phyloP scores from a whole-genome alignment of 2,113 vertebrate genomes.

The Podarcis cretensis region DNA sequence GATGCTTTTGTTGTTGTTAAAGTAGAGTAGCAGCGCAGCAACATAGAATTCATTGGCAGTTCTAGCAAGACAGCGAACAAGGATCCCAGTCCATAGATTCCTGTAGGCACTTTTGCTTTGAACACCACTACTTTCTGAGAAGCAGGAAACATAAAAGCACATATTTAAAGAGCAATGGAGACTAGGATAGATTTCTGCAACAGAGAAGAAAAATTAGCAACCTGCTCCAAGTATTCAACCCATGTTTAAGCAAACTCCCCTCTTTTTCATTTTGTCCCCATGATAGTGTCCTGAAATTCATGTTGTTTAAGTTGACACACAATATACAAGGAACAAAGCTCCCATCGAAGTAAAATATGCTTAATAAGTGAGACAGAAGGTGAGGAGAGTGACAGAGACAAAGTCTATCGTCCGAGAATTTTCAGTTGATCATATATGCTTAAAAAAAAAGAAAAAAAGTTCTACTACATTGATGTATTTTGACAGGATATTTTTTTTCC shows the following conservation, averaged over 20 bases:
- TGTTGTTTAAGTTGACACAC: background rate
- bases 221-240: background rate
- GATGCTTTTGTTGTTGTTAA: no score
- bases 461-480: constrained; percentile 63
- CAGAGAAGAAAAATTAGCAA: background rate
- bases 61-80: background rate
- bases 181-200: no score
- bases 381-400: background rate
- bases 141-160: background rate
- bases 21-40: background rate
- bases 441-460: constrained; percentile 38
- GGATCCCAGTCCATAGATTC: background rate
- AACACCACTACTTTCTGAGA: background rate
- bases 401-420: constrained; percentile 48
- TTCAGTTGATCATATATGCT: constrained; percentile 35
- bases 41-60: background rate
- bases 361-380: no score
- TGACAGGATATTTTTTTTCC: constrained; percentile 67
- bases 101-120: background rate
- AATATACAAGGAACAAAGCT: constrained; percentile 7
- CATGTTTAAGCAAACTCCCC: background rate
- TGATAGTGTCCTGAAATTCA: background rate
- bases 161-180: background rate
- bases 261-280: background rate
- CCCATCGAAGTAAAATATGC: background rate